Base-by-base conservation (phyloP, 2,113 vertebrate species). In the Myocastor coypus region DNA sequence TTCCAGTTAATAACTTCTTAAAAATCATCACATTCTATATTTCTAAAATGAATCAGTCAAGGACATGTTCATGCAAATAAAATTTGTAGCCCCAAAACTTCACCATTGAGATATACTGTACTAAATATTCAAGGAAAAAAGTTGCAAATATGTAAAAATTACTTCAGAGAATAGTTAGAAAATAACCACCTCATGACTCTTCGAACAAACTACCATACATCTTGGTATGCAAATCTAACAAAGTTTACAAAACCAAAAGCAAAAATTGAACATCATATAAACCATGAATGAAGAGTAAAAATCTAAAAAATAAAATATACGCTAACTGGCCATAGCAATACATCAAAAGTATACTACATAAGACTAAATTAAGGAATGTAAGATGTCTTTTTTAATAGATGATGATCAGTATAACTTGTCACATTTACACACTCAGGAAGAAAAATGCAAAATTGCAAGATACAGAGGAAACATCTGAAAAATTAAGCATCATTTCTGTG, bases 81-180 rank as follows among this genome's bases (percentile, higher is more conserved):
- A 95, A 71, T 55, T 75, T 46, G 17, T 87, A 50, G 28, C 69
- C 22, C 26, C 77, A 91, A 61, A 28, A 22, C 28, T 50, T 77
- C 10, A n/a, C 10, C 71, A 71, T 22, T 71, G 59, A 93, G 16
- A 91, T 77, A 81, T 16, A 80, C 11, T 40, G 24, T 13, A 75
- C 22, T 75, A 95, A 91, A 81, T 52, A 87, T 40, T 77, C 32
- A 85, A 94, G 30, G 63, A 42, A 86, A 83, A 40, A 93, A 87
- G 57, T 61, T 85, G 30, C 85, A 69, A 95, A 59, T 4, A 24
- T 71, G 57, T 14, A 63, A 7, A 69, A 68, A 71, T 61, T 92
- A 61, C 87, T 81, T 5, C 42, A 91, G n/a, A 94, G 20, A 81
- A 11, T 11, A 55, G 12, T 7, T 40, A 81, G 90, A 75, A 9